Evolutionary conservation across 1,140 invertebrate species (phyloP).

Genomic region (Hypothenemus hampei): DNA sequence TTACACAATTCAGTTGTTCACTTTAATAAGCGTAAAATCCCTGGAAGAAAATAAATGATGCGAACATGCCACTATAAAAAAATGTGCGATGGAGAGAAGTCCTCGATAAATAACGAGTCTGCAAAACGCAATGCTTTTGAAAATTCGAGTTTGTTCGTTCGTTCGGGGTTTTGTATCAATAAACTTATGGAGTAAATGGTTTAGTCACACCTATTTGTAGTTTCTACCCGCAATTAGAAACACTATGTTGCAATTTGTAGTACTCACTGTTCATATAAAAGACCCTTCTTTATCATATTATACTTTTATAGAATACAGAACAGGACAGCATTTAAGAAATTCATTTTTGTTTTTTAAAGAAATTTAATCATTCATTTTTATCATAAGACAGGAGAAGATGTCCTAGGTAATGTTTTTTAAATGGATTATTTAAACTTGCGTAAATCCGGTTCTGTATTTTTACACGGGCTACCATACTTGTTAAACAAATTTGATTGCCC

Average conservation of each 20-base stretch:
- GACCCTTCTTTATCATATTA: no score
- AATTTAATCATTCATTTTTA: no score
- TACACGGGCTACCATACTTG: slow-evolving; percentile 15
- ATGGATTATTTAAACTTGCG: no score
- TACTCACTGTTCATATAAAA: slow-evolving; percentile 7
- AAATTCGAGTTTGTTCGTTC: neutral
- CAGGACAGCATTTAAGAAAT: no score
- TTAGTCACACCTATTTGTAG: slow-evolving; percentile 31
- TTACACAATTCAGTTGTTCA: no score
- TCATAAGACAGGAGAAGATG: no score
- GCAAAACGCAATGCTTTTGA: slow-evolving; percentile 16
- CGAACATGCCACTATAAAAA: slow-evolving; percentile 8
- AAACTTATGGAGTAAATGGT: slow-evolving; percentile 12
- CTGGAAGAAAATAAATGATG: slow-evolving; percentile 23
- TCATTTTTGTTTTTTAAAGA: no score
- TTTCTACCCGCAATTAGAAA: slow-evolving; percentile 31
- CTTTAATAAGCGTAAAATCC: slow-evolving; percentile 17
- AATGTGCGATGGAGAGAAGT: neutral
- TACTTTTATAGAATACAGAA: no score
- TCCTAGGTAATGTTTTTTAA: no score
- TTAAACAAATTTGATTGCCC: slow-evolving; percentile 29
- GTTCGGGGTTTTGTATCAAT: slow-evolving; percentile 12
- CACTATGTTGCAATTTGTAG: slow-evolving; percentile 30
- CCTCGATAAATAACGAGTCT: slow-evolving; percentile 10
- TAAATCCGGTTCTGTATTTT: slow-evolving; percentile 9